Conservation (phyloP, 2,888 invertebrate species). For the Myathropa florea region DNA sequence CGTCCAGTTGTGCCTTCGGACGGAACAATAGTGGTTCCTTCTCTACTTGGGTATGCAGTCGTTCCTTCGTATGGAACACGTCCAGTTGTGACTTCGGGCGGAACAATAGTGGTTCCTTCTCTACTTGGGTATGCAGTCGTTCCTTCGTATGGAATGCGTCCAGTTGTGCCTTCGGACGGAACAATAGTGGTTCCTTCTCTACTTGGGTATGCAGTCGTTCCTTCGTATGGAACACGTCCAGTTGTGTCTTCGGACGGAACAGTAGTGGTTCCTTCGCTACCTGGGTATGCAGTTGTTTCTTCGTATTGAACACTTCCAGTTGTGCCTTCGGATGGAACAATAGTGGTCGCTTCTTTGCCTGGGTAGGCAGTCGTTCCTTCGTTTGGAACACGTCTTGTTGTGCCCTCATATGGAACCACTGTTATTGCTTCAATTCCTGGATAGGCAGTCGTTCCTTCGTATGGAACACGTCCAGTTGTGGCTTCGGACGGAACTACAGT, state of each 20-base stretch:
- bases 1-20: background rate
- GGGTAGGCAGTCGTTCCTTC: background rate
- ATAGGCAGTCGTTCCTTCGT: background rate
- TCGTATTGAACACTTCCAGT: too few relatives aligned
- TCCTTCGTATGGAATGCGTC: background rate
- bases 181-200: background rate
- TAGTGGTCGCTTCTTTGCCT: background rate
- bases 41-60: background rate
- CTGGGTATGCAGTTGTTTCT: background rate
- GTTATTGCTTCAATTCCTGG: background rate
- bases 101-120: background rate
- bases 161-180: background rate
- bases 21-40: background rate
- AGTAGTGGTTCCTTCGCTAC: background rate
- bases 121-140: background rate
- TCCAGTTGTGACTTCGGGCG: background rate
- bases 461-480: background rate
- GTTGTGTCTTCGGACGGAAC: background rate
- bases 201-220: background rate
- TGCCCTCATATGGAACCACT: background rate
- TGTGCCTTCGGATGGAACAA: background rate
- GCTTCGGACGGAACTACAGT: background rate
- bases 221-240: background rate
- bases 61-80: background rate
- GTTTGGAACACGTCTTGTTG: background rate